Percentiles rank a stretch among this genome's conserved stretches.
These are phyloP conservation scores for Lasioglossum oenotherae DNA, from an alignment of 2,888 invertebrate genomes.

Conservation along the genomic window DNA sequence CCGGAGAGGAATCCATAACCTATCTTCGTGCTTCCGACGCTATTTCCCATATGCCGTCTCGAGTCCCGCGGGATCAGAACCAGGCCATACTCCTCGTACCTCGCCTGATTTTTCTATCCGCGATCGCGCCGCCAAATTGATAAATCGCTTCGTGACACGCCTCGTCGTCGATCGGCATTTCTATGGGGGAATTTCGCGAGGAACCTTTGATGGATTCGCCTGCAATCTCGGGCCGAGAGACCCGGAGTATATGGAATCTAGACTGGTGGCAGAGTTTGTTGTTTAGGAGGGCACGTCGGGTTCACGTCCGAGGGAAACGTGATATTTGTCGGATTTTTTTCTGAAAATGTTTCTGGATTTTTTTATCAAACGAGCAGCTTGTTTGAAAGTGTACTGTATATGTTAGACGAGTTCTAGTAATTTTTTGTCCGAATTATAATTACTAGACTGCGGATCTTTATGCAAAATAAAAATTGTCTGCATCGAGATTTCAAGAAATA, in stretches of 20 bases:
- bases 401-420: background rate
- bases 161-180: slow-evolving; percentile 21
- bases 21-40: slow-evolving; percentile 51
- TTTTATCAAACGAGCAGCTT: background rate
- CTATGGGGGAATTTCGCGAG: slow-evolving; percentile 32
- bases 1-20: slow-evolving; percentile 58
- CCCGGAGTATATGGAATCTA: background rate
- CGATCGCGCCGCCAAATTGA: slow-evolving; percentile 61
- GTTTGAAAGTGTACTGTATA: background rate
- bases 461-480: too few species aligned
- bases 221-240: slow-evolving; percentile 18
- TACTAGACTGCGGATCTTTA: too few species aligned
- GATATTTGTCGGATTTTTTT: background rate
- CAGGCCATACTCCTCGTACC: slow-evolving; percentile 24
- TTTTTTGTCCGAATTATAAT: background rate
- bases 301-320: background rate
- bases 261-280: background rate
- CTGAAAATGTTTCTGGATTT: background rate
- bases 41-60: slow-evolving; percentile 24
- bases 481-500: too few species aligned
- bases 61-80: slow-evolving; percentile 59
- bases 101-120: slow-evolving; percentile 50
- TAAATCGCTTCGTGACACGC: slow-evolving; percentile 60
- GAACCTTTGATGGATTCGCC: slow-evolving; percentile 59
- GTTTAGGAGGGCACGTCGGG: background rate